Base-by-base conservation (phyloP, 2,113 vertebrate species). In the Scomber scombrus region DNA sequence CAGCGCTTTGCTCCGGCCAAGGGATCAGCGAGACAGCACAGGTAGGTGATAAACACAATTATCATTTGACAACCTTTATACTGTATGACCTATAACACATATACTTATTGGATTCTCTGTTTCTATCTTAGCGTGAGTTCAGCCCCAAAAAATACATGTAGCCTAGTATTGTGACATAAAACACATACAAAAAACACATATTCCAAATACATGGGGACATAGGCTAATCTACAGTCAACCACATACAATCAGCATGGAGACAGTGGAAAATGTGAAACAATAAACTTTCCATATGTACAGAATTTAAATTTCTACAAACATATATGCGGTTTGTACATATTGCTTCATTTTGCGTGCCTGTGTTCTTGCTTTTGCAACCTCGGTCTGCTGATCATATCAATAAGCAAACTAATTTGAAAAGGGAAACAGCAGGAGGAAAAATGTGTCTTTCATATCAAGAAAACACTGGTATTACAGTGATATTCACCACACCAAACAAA, bases 21-120 rank as follows among this genome's bases (percentile, higher is more conserved):
- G 96, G 3, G 94, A 96, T 7, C 95, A 96, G 18, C 90, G 94
- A 14, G 95, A 96, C 87, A 96, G 93, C 52, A 93, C 96, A 58
- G 96, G 97, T 98, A 82, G 91, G 90, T 26, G 1, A 4, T 2
- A 21, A 29, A 78, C 54, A 26, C 26, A 34, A 9, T 34, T 34
- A 34, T 6, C 31, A n/a, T 26, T 26, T 40, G 34, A 40, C 34
- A 40, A 40, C 61, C 12, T 31, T 29, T 11, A 23, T 55, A 11
- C 13, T 14, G 29, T 26, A 40, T 40, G 34, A 40, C 34, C 34
- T 40, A 10, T 10, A 40, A 40, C 34, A 40, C 34, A 40, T 40
- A 40, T 12, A 47, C 9, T n/a, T 16, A 34, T 5, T 8, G 10
- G 18, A 3, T 29, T 45, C 0, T 23, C 10, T 13, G 10, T 55